Evolutionary conservation across 2,113 vertebrate species (phyloP), one percentile per base, ranked within the genome.

Genomic region (Pogonocichla stellata): DNA sequence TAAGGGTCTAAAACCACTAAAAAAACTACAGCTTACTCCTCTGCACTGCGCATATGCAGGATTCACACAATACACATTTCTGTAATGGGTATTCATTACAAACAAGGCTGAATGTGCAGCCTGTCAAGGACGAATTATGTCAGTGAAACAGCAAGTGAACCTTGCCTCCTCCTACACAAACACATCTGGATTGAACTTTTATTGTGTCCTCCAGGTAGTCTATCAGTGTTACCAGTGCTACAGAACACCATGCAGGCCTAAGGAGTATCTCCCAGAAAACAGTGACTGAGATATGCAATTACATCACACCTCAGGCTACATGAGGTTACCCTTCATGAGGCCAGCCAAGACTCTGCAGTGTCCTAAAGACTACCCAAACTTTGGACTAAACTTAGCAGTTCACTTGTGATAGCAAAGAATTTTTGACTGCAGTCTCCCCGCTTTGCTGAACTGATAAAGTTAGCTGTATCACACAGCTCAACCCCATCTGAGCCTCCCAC

Each of bases 401-500:
- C 28, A 38, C 50, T 91, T 57, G 26, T 42, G 62, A 75, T 31
- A 73, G 66, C n/a, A 56, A 40, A 57, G 54, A 84, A 58, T 57
- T 80, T 95, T 81, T 93, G 74, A 86, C 42, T 66, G 54, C 70
- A 15, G 57, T 60, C 71, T 93, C 85, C 73, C 54, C 0, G 1
- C 66, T 79, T 69, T 28, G 51, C 45, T n/a, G 43, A 54, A 80
- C 72, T 72, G 78, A 77, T 42, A 85, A 66, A 91, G 79, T 84
- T 48, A 71, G 80, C 66, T 92, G 90, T 77, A 61, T 36, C 83
- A 81, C 62, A 81, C 3, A 0, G 80, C 85, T 93, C 91, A 95
- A 81, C 18, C 40, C 75, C 50, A 88, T 86, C 80, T 91, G 80
- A 95, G 96, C 92, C 88, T 88, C 88, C 92, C 78, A 87, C 88